Evolutionary conservation across 1,140 invertebrate species (phyloP).

Genomic region (Anadara kagoshimensis): DNA sequence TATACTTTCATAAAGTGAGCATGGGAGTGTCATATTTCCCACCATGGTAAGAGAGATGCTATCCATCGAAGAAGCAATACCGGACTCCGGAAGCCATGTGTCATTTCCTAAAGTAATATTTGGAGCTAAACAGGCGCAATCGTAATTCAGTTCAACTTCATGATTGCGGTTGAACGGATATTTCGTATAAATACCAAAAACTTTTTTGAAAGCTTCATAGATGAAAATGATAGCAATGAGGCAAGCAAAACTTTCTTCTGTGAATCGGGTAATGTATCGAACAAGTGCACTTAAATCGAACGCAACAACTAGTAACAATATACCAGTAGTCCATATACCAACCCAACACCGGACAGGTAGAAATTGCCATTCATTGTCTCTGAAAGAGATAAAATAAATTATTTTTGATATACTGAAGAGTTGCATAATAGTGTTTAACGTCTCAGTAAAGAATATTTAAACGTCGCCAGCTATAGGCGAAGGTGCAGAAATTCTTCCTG

Average conservation of each 20-base stretch:
- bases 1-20: neutral
- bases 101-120: constrained; percentile 29
- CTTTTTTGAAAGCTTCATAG: constrained; percentile 89
- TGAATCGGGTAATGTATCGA: constrained; percentile 99
- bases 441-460: no score
- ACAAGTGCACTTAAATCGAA: constrained; percentile 97
- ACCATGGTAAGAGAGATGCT: neutral
- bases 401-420: no score
- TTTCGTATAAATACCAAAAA: constrained; percentile 52
- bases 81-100: neutral
- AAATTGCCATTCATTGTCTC: constrained; percentile 83
- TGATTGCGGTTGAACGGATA: constrained; percentile 60
- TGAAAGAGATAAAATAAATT: no score
- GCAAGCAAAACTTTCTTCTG: constrained; percentile 99
- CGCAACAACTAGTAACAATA: constrained; percentile 92
- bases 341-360: constrained; percentile 95
- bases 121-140: constrained; percentile 58
- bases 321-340: constrained; percentile 92
- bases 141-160: constrained; percentile 44
- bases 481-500: no score
- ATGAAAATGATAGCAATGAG: constrained; percentile 99
- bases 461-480: no score
- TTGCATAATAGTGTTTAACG: no score
- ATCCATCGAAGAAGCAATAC: neutral
- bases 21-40: constrained; percentile 6